Base-by-base conservation (phyloP, 2,797 vertebrate genomes). In the Lagorchestes hirsutus region DNA sequence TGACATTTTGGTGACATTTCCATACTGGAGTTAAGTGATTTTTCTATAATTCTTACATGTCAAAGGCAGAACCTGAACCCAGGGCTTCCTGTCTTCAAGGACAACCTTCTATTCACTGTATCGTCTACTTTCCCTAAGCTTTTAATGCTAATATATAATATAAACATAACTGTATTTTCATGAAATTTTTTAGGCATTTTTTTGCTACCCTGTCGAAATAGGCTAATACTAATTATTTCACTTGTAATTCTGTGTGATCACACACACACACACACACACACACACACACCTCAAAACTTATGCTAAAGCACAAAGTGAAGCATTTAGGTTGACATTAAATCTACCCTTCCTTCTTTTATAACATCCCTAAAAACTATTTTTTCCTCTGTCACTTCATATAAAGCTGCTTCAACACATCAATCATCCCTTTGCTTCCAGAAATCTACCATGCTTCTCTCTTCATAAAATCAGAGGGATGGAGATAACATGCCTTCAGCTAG, bases 251-350 rank as follows among this genome's bases (percentile, higher is more conserved):
- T 91, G 9, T 91, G 54, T 54, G 56, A 82, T 46, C 22, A 8
- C 14, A 92, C 91, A 8, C 22, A 34, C 31, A n/a, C 90, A 56
- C 8, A 91, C 92, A 67, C n/a, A 82, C 22, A 24, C 6, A 82
- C 91, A 54, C 92, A 54, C 8, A 92, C 90, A 8, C 18, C 50
- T 28, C 16, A 91, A 82, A 58, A 52, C 24, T 16, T 34, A 90
- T 24, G 34, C 55, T 40, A 62, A 92, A 50, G 27, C 40, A 91
- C 57, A 87, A 87, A 6, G 55, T 46, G 24, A 96, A 91, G 90
- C 55, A 90, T 87, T 87, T 87, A 93, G 91, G 92, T 91, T 90
- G 27, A 90, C 40, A 87, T 46, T 40, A 67, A 94, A 95, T 55
- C 93, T 14, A 56, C 18, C 6, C 50, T 93, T 92, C 94, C 40